Evolutionary conservation across 1,140 invertebrate genomes (phyloP).

Genomic region (Neomicropteryx cornuta): DNA sequence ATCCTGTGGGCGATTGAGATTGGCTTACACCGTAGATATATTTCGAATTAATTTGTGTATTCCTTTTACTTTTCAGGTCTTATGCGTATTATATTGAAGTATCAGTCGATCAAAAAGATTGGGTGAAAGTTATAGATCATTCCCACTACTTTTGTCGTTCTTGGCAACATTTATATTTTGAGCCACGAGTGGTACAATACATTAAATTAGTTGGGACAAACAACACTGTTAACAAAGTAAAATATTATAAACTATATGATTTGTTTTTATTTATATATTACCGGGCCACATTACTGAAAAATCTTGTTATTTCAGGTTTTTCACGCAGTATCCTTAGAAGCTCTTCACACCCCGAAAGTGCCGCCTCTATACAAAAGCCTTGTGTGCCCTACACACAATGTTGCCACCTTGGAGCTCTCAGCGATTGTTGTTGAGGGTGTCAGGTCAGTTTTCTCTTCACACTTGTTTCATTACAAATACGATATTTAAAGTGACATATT

Average conservation of each 20-base stretch:
- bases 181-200: conserved; percentile 76
- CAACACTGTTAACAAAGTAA: conserved; percentile 87
- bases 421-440: conserved; percentile 93
- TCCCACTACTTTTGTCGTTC: conserved; percentile 85
- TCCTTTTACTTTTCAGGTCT: conserved; percentile 47
- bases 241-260: conserved; percentile 4
- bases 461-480: conserved; percentile 5
- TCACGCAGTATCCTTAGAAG: conserved; percentile 87
- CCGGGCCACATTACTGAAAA: conserved; percentile 4
- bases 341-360: conserved; percentile 67
- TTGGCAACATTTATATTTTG: conserved; percentile 94
- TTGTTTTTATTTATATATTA: conserved; percentile 3
- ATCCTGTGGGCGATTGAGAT: too few relatives aligned
- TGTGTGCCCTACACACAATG: conserved; percentile 78
- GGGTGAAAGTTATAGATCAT: conserved; percentile 88
- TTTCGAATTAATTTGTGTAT: too few relatives aligned
- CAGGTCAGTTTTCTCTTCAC: conserved; percentile 30
- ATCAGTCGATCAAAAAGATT: conserved; percentile 92
- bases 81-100: conserved; percentile 97
- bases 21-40: too few relatives aligned
- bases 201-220: conserved; percentile 88
- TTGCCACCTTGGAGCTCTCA: conserved; percentile 79
- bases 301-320: conserved; percentile 54
- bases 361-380: conserved; percentile 70
- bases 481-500: conserved; percentile 7